Evolutionary conservation across 2,888 invertebrate genomes (phyloP).

Genomic region (Agrochola circellaris): DNA sequence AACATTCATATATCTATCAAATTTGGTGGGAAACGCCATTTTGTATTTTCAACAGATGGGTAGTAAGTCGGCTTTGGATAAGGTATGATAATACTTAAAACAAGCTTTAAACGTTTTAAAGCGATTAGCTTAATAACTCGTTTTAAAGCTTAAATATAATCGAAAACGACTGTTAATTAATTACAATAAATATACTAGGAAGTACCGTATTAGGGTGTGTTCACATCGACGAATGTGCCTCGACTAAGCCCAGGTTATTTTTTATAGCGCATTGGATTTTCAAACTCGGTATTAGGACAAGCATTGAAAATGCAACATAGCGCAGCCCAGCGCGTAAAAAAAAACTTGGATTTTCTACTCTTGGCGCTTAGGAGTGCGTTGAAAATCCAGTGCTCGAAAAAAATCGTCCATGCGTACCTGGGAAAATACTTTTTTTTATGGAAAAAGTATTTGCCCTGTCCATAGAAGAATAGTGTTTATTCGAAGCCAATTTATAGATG

Average conservation of each 20-base stretch:
- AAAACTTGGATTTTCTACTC: too few relatives aligned
- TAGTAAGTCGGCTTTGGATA: neutral
- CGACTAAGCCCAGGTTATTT: neutral
- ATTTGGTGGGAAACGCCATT: conserved; percentile 8
- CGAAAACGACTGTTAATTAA: conserved; percentile 52
- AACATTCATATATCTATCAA: conserved; percentile 3
- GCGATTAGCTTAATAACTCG: conserved; percentile 22
- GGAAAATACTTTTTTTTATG: neutral
- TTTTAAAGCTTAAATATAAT: conserved; percentile 39
- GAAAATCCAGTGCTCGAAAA: too few relatives aligned
- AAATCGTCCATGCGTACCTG: too few relatives aligned
- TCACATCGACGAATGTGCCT: conserved; percentile 4
- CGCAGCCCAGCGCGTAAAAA: too few relatives aligned
- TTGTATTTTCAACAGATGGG: neutral
- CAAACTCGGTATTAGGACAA: too few relatives aligned
- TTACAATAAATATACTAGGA: conserved; percentile 42
- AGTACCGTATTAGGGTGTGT: conserved; percentile 12
- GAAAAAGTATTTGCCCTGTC: neutral
- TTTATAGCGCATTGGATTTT: too few relatives aligned
- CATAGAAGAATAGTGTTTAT: neutral
- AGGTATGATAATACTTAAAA: conserved; percentile 19
- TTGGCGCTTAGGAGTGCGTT: too few relatives aligned
- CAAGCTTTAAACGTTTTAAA: conserved; percentile 33
- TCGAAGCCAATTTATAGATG: neutral
- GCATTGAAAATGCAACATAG: too few relatives aligned